These are phyloP conservation scores for Vicugna pacos DNA, from an alignment of 2,113 vertebrate species.

Conservation along the genomic window DNA sequence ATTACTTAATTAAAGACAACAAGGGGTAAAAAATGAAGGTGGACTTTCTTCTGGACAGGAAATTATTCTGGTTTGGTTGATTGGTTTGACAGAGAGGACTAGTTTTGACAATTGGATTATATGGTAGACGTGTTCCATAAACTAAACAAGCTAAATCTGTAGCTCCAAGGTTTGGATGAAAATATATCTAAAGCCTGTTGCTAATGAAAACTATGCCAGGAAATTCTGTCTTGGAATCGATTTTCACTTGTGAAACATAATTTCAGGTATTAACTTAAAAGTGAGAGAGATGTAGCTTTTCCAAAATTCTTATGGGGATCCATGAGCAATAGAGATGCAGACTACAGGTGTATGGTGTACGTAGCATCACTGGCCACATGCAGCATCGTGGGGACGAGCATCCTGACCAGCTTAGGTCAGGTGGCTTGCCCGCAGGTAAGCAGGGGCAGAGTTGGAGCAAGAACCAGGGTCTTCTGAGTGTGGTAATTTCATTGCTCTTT, in stretches of 20 bases:
- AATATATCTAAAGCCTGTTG: conserved; percentile 41
- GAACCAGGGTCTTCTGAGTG: neutral
- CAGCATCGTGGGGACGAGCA: neutral
- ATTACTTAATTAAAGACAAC: neutral
- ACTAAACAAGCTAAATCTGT: neutral
- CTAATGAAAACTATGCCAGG: conserved; percentile 4
- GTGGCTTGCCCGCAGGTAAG: neutral
- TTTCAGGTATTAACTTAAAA: conserved; percentile 46
- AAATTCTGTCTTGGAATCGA: neutral
- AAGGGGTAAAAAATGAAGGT: conserved; percentile 1
- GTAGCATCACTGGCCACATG: neutral
- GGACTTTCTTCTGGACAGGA: conserved; percentile 26
- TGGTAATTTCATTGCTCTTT: neutral
- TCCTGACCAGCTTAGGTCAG: neutral
- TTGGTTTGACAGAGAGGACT: neutral
- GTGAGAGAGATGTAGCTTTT: neutral
- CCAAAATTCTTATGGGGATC: neutral
- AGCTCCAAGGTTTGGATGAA: neutral
- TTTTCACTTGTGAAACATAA: conserved; percentile 53
- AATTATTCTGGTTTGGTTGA: neutral
- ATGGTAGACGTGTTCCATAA: neutral
- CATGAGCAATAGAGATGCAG: neutral
- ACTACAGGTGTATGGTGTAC: neutral
- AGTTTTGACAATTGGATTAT: conserved; percentile 5
- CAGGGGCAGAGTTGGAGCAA: neutral